Evolutionary conservation across 1,140 invertebrate genomes (phyloP), one percentile per base, ranked within the genome.

Genomic region (Meloidogyne hapla): DNA sequence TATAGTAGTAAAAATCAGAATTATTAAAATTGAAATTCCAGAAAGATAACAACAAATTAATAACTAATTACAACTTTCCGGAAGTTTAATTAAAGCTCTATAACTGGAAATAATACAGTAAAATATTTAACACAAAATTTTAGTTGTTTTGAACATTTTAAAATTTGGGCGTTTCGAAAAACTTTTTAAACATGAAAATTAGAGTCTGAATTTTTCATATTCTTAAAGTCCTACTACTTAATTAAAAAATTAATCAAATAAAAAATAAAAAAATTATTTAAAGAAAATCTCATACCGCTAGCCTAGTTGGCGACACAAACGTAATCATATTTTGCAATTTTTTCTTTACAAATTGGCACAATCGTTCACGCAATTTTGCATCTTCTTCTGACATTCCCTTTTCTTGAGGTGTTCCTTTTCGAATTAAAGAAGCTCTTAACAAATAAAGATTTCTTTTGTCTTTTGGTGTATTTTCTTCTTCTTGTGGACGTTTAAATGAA

Each of bases 261-360:
- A 8, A 33, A 33, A 33, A 33, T 33, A 33, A 33, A 33, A 33
- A 6, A 33, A 6, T 6, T 33, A 33, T 33, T 33, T 6, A 33
- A 33, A n/a, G n/a, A n/a, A n/a, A n/a, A 33, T 8, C 33, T 33
- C 33, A 33, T 33, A 82, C 81, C 33, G 77, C 75, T 25, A 82
- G 25, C 63, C 83, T 66, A 2, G 61, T 84, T 15, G 83, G 81
- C 3, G 82, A 83, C 8, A 83, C 84, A 73, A 83, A 83, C 78
- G 86, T 83, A 23, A 73, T 56, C 74, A 85, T 69, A 64, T 83
- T 85, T 48, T 81, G 82, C 15, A 83, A 66, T 56, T 86, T 83
- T 15, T 38, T 77, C 63, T 83, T 85, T 38, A 81, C 65, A 9
- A 48, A n/a, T 42, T 28, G 21, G 48, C 62, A 15, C 23, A 83